These are phyloP conservation scores for Cryptoprocta ferox DNA, from an alignment of 2,797 vertebrate species.

Conservation along the genomic window DNA sequence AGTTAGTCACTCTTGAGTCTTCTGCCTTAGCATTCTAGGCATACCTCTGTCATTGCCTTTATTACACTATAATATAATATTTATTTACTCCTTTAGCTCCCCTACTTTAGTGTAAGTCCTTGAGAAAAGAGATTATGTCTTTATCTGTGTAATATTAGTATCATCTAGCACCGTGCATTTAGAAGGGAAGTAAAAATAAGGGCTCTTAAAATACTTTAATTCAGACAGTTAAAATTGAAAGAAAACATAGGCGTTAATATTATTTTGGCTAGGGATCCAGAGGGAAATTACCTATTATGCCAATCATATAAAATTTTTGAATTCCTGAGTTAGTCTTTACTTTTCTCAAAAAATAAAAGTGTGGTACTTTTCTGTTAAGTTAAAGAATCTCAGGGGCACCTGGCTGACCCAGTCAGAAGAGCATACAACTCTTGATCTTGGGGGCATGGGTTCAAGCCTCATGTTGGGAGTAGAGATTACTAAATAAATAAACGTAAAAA, in stretches of 20 bases:
- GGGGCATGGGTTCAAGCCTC: background rate
- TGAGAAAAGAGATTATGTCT: background rate
- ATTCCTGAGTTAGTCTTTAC: background rate
- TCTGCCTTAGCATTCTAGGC: background rate
- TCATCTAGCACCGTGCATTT: background rate
- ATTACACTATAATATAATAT: background rate
- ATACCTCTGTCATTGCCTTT: background rate
- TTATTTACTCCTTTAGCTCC: background rate
- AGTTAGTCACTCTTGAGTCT: background rate
- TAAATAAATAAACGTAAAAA: background rate
- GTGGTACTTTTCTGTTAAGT: background rate
- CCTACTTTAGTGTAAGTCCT: background rate
- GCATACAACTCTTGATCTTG: background rate
- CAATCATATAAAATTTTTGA: background rate
- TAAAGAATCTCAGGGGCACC: background rate
- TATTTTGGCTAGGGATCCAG: background rate
- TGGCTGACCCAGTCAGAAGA: background rate
- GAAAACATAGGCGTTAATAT: background rate
- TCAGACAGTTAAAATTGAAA: background rate
- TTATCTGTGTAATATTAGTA: background rate
- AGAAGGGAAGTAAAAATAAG: conserved; percentile 6
- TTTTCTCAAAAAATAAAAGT: background rate
- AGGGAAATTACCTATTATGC: background rate
- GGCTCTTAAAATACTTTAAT: background rate
- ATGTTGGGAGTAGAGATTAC: background rate